These are phyloP conservation scores for Bombus vancouverensis DNA, from an alignment of 1,140 invertebrate genomes.

Conservation along the genomic window DNA sequence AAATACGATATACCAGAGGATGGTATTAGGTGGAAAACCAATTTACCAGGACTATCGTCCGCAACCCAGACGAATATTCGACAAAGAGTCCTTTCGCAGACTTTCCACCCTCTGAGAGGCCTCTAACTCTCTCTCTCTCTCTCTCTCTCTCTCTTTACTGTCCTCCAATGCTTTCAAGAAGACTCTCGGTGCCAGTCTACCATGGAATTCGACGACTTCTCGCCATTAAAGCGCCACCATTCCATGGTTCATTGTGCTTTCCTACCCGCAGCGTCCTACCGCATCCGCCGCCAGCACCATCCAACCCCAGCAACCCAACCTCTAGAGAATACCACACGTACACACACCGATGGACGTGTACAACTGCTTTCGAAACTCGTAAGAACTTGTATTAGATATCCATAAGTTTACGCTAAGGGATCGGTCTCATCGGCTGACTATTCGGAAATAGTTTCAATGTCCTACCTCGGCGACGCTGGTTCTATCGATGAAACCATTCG, in stretches of 20 bases:
- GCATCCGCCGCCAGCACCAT: conserved; percentile 29
- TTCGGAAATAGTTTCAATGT: conserved; percentile 70
- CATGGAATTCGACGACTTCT: conserved; percentile 73
- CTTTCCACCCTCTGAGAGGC: conserved; percentile 14
- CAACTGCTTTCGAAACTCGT: conserved; percentile 72
- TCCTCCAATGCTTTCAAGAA: conserved; percentile 62
- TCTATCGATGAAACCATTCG: neutral
- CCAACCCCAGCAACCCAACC: conserved; percentile 29
- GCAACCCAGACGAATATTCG: conserved; percentile 38
- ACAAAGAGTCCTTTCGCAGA: conserved; percentile 31
- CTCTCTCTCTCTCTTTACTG: neutral
- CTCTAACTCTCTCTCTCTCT: conserved; percentile 5
- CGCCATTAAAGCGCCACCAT: conserved; percentile 71
- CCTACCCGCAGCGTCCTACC: conserved; percentile 46
- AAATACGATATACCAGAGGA: conserved; percentile 23
- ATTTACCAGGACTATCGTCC: conserved; percentile 40
- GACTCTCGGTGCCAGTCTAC: conserved; percentile 59
- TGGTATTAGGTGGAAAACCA: conserved; percentile 30
- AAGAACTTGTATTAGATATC: conserved; percentile 76
- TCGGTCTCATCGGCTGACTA: conserved; percentile 69
- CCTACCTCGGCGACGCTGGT: neutral
- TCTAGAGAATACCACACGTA: conserved; percentile 12
- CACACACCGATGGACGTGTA: conserved; percentile 49
- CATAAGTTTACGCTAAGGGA: conserved; percentile 74
- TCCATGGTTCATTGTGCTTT: conserved; percentile 74